These are phyloP conservation scores for Nudaria mundana DNA, from an alignment of 2,888 invertebrate species.

Conservation along the genomic window DNA sequence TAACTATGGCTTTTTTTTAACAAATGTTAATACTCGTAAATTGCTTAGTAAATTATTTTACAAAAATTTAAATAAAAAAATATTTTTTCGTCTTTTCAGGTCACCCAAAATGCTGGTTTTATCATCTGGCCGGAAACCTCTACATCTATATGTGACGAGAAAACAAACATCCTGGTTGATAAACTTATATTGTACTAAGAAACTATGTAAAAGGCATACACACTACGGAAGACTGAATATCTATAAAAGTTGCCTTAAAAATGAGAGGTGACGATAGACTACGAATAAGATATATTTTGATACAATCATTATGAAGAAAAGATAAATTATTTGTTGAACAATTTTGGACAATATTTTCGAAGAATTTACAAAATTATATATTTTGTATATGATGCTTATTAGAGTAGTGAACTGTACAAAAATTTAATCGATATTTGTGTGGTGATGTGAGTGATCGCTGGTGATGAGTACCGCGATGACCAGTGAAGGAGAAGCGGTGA, in stretches of 20 bases:
- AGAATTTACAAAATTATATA: conserved; percentile 38
- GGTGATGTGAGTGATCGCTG: conserved; percentile 44
- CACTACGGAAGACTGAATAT: conserved; percentile 62
- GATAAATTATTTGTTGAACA: conserved; percentile 45
- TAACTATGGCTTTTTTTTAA: too few relatives aligned
- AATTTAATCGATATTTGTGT: conserved; percentile 51
- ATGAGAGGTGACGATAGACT: conserved; percentile 62
- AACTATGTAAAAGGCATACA: conserved; percentile 42
- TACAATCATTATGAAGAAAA: conserved; percentile 43
- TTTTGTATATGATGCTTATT: conserved; percentile 48
- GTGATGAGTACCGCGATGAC: conserved; percentile 61
- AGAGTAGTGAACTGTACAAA: conserved; percentile 58
- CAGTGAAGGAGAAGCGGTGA: conserved; percentile 71
- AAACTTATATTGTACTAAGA: conserved; percentile 25
- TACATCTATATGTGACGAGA: conserved; percentile 28
- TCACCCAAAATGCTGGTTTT: conserved; percentile 63
- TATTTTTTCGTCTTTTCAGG: conserved; percentile 52
- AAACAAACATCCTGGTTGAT: conserved; percentile 23
- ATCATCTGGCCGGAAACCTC: conserved; percentile 40
- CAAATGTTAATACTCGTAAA: conserved; percentile 9
- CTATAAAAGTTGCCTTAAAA: conserved; percentile 60
- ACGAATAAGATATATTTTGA: conserved; percentile 41
- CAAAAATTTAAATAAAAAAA: not conserved
- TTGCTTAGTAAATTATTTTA: not conserved
- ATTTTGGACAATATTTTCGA: conserved; percentile 50